These are phyloP conservation scores for Campaea margaritaria DNA, from an alignment of 2,888 invertebrate genomes.

Conservation along the genomic window DNA sequence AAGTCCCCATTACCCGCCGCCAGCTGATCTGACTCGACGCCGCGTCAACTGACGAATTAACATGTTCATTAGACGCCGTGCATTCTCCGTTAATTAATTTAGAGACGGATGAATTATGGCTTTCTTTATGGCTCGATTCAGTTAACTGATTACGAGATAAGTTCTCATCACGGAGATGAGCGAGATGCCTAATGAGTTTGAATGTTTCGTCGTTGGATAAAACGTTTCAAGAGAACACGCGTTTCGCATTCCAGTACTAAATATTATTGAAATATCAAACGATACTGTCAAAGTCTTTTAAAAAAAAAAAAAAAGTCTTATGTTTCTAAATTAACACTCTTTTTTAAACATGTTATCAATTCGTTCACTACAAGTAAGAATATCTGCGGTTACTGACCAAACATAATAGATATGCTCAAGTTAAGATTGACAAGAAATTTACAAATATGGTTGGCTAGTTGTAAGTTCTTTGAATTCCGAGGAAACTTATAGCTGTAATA, in stretches of 20 bases:
- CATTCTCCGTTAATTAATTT: constrained; percentile 40
- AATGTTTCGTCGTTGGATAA: constrained; percentile 1
- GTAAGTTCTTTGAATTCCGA: no score
- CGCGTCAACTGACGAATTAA: constrained; percentile 18
- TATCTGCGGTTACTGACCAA: no score
- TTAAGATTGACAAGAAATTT: no score
- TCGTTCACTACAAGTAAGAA: no score
- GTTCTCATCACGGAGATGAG: constrained; percentile 25
- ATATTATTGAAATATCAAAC: no score
- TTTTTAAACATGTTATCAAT: no score
- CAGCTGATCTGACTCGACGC: constrained; percentile 26
- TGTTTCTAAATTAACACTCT: no score
- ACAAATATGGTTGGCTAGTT: no score
- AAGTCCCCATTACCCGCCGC: constrained; percentile 15
- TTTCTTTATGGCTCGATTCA: constrained; percentile 40
- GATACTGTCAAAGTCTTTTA: no score
- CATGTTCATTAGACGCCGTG: constrained; percentile 29
- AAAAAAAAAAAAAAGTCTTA: no score
- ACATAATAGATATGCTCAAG: no score
- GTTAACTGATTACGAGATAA: constrained; percentile 40
- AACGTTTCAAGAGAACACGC: background rate
- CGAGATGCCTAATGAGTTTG: constrained; percentile 10
- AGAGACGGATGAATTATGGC: constrained; percentile 34
- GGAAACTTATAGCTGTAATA: no score
- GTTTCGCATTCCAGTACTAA: background rate